phyloP scores from a whole-genome alignment of 2,113 vertebrate genomes.

The Megaleporinus macrocephalus region DNA sequence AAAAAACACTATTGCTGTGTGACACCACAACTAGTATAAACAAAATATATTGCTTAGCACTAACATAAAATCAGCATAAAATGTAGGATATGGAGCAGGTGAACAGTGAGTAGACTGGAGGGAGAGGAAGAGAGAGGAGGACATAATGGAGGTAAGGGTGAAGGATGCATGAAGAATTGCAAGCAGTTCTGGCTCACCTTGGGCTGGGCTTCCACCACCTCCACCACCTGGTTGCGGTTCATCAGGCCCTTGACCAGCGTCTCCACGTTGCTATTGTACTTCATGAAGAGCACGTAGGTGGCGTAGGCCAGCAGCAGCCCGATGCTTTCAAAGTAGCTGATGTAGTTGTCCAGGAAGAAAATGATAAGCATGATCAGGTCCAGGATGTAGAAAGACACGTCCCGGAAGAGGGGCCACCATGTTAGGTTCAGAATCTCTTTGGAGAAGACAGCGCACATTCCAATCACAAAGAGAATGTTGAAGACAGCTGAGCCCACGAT shows the following conservation, averaged over 20 bases:
- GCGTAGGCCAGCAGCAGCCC: constrained; percentile 85
- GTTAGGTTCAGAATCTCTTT: constrained; percentile 95
- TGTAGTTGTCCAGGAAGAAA: constrained; percentile 97
- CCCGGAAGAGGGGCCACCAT: constrained; percentile 98
- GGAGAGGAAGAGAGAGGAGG: constrained; percentile 7
- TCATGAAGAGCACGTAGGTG: constrained; percentile 96
- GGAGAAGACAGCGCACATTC: constrained; percentile 98
- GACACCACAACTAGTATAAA: too few species aligned
- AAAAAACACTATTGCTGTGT: too few species aligned
- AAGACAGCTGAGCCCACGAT: constrained; percentile 98
- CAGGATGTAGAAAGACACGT: constrained; percentile 96
- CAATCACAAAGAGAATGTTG: constrained; percentile 98
- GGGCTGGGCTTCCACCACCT: constrained; percentile 89
- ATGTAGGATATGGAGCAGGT: neutral
- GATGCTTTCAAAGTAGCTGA: constrained; percentile 92
- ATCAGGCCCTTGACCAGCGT: constrained; percentile 84
- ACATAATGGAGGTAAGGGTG: neutral
- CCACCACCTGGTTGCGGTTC: constrained; percentile 93
- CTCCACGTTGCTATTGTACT: constrained; percentile 92
- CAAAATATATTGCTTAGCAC: too few species aligned
- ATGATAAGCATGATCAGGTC: constrained; percentile 95
- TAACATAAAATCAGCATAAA: neutral
- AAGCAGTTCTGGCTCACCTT: constrained; percentile 82
- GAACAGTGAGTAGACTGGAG: neutral
- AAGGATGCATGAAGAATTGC: constrained; percentile 27